phyloP scores from a whole-genome alignment of 1,140 invertebrate species.

The Diorhabda elongata region DNA sequence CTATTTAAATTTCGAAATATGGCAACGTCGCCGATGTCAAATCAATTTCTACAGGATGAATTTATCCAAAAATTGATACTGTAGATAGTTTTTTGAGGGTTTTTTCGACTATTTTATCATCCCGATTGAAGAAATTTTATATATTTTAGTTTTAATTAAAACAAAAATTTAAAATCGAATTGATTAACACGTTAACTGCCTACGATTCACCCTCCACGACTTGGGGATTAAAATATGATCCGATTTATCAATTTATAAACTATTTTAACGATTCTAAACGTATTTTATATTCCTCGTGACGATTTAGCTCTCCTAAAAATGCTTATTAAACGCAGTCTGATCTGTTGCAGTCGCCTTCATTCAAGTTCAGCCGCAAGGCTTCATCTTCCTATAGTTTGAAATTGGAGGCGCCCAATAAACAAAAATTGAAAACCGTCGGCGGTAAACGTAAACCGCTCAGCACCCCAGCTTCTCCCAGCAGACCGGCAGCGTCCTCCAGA shows the following conservation, averaged over 20 bases:
- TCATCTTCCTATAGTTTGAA: conserved; percentile 94
- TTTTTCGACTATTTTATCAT: no score
- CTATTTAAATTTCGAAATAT: not conserved
- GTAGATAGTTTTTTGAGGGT: no score
- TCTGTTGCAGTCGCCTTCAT: conserved; percentile 88
- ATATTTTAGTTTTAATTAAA: no score
- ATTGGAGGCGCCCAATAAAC: conserved; percentile 82
- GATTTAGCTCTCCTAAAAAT: conserved; percentile 31
- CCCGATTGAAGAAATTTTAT: no score
- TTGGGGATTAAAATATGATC: no score
- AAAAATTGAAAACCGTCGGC: conserved; percentile 67
- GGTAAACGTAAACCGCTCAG: conserved; percentile 82
- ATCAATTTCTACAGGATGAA: not conserved
- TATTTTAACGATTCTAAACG: no score
- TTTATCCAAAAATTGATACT: not conserved
- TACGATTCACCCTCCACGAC: no score
- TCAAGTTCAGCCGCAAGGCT: conserved; percentile 95
- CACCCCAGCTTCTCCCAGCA: conserved; percentile 88
- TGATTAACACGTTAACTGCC: no score
- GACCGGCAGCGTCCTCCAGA: conserved; percentile 63
- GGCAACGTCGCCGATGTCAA: not conserved
- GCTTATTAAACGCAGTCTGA: conserved; percentile 52
- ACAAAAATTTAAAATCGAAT: no score
- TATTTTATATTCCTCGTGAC: not conserved
- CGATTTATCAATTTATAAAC: no score